Evolutionary conservation across 2,113 vertebrate genomes (phyloP).

Genomic region (Xenopus borealis): DNA sequence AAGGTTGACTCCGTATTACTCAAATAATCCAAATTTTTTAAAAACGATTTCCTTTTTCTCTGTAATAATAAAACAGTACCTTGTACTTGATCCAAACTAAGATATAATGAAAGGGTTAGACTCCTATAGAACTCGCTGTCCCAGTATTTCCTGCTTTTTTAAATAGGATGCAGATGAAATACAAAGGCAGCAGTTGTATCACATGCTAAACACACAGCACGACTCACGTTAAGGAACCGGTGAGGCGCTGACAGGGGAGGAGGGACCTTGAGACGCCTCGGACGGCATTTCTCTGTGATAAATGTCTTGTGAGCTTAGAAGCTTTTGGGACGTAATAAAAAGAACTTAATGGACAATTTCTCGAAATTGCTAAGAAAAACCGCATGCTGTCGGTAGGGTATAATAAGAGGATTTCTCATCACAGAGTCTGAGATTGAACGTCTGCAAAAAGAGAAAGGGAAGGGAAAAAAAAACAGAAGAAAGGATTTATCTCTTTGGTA

Average conservation of each 20-base stretch:
- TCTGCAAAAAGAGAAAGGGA: constrained; percentile 64
- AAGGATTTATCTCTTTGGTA: constrained; percentile 93
- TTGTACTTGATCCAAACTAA: no score
- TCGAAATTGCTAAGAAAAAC: constrained; percentile 89
- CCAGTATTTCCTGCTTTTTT: not conserved
- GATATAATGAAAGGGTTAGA: no score
- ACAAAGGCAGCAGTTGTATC: not conserved
- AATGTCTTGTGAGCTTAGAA: constrained; percentile 64
- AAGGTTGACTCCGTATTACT: no score
- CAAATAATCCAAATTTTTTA: no score
- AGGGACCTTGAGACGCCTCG: constrained; percentile 42
- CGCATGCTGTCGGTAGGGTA: constrained; percentile 78
- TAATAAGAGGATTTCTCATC: constrained; percentile 92
- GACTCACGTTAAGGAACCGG: constrained; percentile 30
- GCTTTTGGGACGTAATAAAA: constrained; percentile 86
- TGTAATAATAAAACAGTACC: no score
- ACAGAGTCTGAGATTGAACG: constrained; percentile 84
- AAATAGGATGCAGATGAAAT: constrained; percentile 1
- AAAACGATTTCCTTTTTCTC: no score
- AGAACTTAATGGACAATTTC: constrained; percentile 94
- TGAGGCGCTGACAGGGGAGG: constrained; percentile 23
- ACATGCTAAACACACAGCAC: constrained; percentile 31
- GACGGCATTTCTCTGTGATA: constrained; percentile 43
- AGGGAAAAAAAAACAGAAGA: constrained; percentile 50
- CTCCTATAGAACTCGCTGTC: not conserved